A percentile compares a stretch with the other conserved stretches of the same genome.
phyloP scores from a whole-genome alignment of 1,140 invertebrate genomes.

The Diabrotica virgifera region DNA sequence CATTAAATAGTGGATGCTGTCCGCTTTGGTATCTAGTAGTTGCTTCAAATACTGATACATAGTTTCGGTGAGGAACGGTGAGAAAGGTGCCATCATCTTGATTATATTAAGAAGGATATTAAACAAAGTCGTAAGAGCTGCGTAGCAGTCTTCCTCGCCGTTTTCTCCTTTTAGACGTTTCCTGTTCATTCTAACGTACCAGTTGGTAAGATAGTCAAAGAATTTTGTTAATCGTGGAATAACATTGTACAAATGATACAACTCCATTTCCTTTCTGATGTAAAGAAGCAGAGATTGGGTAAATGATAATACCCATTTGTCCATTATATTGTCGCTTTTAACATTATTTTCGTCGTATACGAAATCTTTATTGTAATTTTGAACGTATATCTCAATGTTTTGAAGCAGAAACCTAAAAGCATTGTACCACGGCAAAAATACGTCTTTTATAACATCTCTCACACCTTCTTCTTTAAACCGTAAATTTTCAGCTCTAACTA shows the following conservation, averaged over 20 bases:
- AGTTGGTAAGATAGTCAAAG: slow-evolving; percentile 97
- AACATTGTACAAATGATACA: slow-evolving; percentile 93
- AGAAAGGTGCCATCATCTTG: slow-evolving; percentile 94
- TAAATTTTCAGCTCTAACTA: slow-evolving; percentile 94
- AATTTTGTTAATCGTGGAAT: slow-evolving; percentile 91
- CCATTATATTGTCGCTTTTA: slow-evolving; percentile 82
- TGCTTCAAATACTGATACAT: slow-evolving; percentile 88
- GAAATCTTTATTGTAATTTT: slow-evolving; percentile 65
- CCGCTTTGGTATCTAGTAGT: slow-evolving; percentile 49
- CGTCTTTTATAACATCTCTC: slow-evolving; percentile 93
- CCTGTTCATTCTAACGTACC: slow-evolving; percentile 95
- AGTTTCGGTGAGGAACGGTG: slow-evolving; percentile 93
- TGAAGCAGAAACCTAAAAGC: slow-evolving; percentile 95
- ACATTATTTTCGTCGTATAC: slow-evolving; percentile 60
- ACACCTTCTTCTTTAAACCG: slow-evolving; percentile 96
- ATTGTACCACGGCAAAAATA: slow-evolving; percentile 99
- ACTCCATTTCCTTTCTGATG: slow-evolving; percentile 89
- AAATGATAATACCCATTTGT: slow-evolving; percentile 95
- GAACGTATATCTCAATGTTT: slow-evolving; percentile 80
- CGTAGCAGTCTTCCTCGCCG: slow-evolving; percentile 72
- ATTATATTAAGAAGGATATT: slow-evolving; percentile 87
- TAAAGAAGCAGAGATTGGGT: slow-evolving; percentile 89
- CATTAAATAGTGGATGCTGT: slow-evolving; percentile 87
- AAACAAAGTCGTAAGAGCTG: slow-evolving; percentile 85
- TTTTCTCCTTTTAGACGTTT: slow-evolving; percentile 87